Percentiles rank a stretch among this genome's conserved stretches.
These are phyloP conservation scores for Cladorhizidae sp. DNA, from an alignment of 37 sponge, comb jelly and placozoan genomes.

Conservation along the genomic window DNA sequence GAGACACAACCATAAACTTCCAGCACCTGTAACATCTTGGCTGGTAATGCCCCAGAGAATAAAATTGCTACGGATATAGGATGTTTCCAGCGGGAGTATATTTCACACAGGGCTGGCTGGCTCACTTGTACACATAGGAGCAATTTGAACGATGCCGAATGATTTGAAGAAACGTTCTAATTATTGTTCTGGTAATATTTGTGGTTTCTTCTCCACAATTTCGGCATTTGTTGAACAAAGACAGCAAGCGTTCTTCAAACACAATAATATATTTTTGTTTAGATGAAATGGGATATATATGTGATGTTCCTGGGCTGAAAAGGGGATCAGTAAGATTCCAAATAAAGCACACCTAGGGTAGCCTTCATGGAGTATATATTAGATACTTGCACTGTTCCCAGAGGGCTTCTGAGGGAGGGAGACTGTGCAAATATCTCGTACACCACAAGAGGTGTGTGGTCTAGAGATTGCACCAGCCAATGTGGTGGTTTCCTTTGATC, in stretches of 20 bases:
- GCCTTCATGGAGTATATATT: too few relatives aligned
- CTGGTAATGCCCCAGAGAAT: constrained; percentile 50
- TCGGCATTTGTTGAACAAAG: constrained; percentile 17
- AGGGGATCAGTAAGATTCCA: too few relatives aligned
- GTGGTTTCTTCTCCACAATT: constrained; percentile 8
- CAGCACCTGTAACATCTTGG: constrained; percentile 37
- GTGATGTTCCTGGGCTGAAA: too few relatives aligned
- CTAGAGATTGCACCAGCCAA: too few relatives aligned
- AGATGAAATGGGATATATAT: too few relatives aligned
- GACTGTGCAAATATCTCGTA: too few relatives aligned
- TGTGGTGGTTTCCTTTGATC: too few relatives aligned
- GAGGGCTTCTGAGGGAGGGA: too few relatives aligned
- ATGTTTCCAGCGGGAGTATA: constrained; percentile 63
- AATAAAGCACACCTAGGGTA: too few relatives aligned
- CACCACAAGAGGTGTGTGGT: too few relatives aligned
- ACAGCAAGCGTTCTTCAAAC: constrained; percentile 27
- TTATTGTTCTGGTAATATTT: constrained; percentile 13
- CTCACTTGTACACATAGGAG: constrained; percentile 8
- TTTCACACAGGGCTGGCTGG: constrained; percentile 45
- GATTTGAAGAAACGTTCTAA: constrained; percentile 36
- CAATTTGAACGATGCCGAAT: constrained; percentile 22
- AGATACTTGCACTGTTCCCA: too few relatives aligned
- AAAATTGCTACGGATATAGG: constrained; percentile 46
- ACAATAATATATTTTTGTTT: too few relatives aligned
- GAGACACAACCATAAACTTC: constrained; percentile 11